Evolutionary conservation across 2,888 invertebrate genomes (phyloP).

Genomic region (Apamea monoglypha): DNA sequence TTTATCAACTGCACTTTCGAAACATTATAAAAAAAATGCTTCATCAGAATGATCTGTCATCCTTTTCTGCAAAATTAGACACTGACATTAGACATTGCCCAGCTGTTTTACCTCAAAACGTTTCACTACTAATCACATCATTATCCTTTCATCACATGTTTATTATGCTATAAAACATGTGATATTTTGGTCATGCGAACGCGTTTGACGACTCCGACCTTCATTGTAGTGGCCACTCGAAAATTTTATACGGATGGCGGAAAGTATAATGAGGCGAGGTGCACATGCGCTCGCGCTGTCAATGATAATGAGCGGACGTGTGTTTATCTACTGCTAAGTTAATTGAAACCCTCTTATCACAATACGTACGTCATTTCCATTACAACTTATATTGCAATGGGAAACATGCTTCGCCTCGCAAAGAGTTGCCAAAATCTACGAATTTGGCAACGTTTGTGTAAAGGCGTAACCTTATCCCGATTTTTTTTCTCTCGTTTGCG

Average conservation of each 20-base stretch:
- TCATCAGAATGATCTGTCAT: conserved; percentile 11
- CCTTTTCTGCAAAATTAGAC: conserved; percentile 8
- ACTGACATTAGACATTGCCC: background rate
- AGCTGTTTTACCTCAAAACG: conserved; percentile 16
- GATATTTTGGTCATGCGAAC: conserved; percentile 40
- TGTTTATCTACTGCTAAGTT: conserved; percentile 53
- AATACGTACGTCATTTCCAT: conserved; percentile 40
- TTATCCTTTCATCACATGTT: conserved; percentile 29
- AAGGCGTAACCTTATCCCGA: conserved; percentile 15
- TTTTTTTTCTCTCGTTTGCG: conserved; percentile 21
- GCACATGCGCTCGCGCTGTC: conserved; percentile 45
- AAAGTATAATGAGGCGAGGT: conserved; percentile 38
- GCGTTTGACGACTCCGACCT: conserved; percentile 32
- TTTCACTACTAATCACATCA: conserved; percentile 25
- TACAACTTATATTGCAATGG: conserved; percentile 18
- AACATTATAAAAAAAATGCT: background rate
- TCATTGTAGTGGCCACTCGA: conserved; percentile 21
- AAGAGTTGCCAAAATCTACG: conserved; percentile 42
- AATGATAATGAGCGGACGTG: conserved; percentile 55
- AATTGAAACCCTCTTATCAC: conserved; percentile 57
- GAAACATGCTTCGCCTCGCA: conserved; percentile 9
- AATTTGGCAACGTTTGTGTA: conserved; percentile 39
- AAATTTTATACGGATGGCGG: conserved; percentile 12
- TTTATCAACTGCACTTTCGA: conserved; percentile 9
- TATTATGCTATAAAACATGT: conserved; percentile 37